Evolutionary conservation across 2,888 invertebrate genomes (phyloP).

Genomic region (Lissocephala sabroskyi): DNA sequence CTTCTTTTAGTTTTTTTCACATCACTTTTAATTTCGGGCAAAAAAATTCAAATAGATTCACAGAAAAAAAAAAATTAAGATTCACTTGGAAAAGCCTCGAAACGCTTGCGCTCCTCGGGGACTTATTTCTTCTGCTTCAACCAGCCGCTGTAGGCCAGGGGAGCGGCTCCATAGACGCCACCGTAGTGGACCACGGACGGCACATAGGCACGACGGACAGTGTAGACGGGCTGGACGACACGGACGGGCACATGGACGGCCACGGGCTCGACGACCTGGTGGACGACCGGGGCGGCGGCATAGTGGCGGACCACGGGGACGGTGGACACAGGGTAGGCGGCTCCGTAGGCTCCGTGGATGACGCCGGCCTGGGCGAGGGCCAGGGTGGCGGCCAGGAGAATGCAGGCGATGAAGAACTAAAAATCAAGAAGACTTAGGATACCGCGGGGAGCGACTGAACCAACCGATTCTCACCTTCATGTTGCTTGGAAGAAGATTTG

Average conservation of each 20-base stretch:
- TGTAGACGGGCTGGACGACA: slow-evolving; percentile 19
- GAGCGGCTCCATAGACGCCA: slow-evolving; percentile 34
- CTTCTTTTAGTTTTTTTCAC: neutral
- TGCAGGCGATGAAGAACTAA: slow-evolving; percentile 45
- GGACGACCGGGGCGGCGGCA: slow-evolving; percentile 12
- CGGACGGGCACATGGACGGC: slow-evolving; percentile 24
- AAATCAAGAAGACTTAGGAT: neutral
- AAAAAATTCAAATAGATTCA: neutral
- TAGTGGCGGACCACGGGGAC: slow-evolving; percentile 29
- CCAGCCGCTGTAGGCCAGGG: slow-evolving; percentile 43
- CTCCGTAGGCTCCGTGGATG: slow-evolving; percentile 32
- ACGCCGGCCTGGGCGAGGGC: slow-evolving; percentile 49
- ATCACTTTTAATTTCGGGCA: neutral
- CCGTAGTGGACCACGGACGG: slow-evolving; percentile 24
- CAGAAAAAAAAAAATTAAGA: slow-evolving; percentile 16
- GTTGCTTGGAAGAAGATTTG: slow-evolving; percentile 20
- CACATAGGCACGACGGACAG: slow-evolving; percentile 25
- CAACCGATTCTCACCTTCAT: slow-evolving; percentile 58
- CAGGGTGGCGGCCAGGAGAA: slow-evolving; percentile 40
- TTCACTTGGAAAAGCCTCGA: neutral
- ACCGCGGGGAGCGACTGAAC: no score
- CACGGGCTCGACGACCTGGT: slow-evolving; percentile 25
- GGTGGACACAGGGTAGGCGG: slow-evolving; percentile 12
- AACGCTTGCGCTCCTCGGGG: neutral
- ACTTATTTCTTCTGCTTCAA: slow-evolving; percentile 22